Base-by-base conservation (phyloP, 2,888 invertebrate genomes). In the Synanthedon formicaeformis region DNA sequence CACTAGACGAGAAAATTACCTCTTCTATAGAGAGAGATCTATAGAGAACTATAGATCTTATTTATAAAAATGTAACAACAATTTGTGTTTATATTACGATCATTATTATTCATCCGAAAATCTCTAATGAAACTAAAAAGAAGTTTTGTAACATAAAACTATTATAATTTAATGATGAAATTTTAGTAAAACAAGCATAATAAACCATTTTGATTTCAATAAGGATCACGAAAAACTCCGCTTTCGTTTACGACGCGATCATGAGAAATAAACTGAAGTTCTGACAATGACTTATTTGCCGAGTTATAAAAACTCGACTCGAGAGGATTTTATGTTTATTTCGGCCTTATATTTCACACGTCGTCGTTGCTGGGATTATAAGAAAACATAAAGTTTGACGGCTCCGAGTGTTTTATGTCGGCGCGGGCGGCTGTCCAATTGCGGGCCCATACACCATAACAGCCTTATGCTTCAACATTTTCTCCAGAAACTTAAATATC, bases 231-330 rank as follows among this genome's bases (percentile, higher is more conserved):
- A 63, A 65, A 65, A 66, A 60, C 60, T 60, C 59, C 66, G 65
- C 62, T 66, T 65, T 65, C 64, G 64, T 75, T 75, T 75, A 74
- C 66, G 70, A 68, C 63, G 62, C 68, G 67, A 74, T 74, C 73
- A 70, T 68, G 71, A 62, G 64, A 66, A 67, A 70, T 69, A 66
- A 69, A 73, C 65, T 64, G 61, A 64, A 69, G 63, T 69, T 69
- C 68, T 69, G 68, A 75, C 77, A 77, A 77, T 78, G 74, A 74
- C 72, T 78, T 78, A 77, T 78, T 76, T 73, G 71, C 69, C 53
- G 66, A 73, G 78, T 74, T 73, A 69, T 80, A 80, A 81, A 81
- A 76, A 75, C 63, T 62, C 58, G 60, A 60, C 58, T 61, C 62
- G 63, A 66, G 61, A 63, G 67, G 59, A 66, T 74, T 77, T 78